A percentile compares a stretch with the other conserved stretches of the same genome.
Evolutionary conservation across 2,797 vertebrate genomes (phyloP).

Genomic region (Microtus agrestis): DNA sequence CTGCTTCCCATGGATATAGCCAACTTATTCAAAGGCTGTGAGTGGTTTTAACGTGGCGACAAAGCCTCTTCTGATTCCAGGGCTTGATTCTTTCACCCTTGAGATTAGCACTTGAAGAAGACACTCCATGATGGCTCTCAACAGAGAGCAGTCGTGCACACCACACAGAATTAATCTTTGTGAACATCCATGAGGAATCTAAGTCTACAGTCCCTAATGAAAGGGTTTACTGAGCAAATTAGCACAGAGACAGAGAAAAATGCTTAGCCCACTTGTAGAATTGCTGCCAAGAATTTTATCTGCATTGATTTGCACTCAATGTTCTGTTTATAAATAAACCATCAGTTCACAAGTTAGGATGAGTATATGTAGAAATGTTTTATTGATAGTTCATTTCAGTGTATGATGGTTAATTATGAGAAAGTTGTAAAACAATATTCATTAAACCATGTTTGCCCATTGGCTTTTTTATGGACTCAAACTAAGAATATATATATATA

Average conservation of each 20-base stretch:
- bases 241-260: constrained; percentile 25
- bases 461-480: constrained; percentile 37
- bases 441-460: constrained; percentile 49
- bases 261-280: background rate
- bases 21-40: constrained; percentile 71
- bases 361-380: constrained; percentile 56
- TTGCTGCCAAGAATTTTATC: constrained; percentile 48
- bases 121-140: constrained; percentile 48
- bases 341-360: constrained; percentile 33
- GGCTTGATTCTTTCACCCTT: constrained; percentile 63
- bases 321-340: constrained; percentile 5
- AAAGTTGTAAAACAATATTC: constrained; percentile 55
- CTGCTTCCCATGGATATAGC: constrained; percentile 71
- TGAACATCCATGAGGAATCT: constrained; percentile 29
- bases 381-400: constrained; percentile 52
- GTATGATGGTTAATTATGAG: constrained; percentile 54
- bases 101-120: constrained; percentile 75
- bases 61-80: constrained; percentile 65
- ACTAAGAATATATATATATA: background rate
- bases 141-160: constrained; percentile 45
- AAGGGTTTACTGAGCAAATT: constrained; percentile 54
- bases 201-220: background rate
- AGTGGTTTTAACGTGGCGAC: constrained; percentile 56
- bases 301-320: background rate
- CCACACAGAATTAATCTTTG: constrained; percentile 68